Percentiles rank a stretch among this genome's conserved stretches.
Conservation (phyloP, 2,113 vertebrate species). For the Esox niger region DNA sequence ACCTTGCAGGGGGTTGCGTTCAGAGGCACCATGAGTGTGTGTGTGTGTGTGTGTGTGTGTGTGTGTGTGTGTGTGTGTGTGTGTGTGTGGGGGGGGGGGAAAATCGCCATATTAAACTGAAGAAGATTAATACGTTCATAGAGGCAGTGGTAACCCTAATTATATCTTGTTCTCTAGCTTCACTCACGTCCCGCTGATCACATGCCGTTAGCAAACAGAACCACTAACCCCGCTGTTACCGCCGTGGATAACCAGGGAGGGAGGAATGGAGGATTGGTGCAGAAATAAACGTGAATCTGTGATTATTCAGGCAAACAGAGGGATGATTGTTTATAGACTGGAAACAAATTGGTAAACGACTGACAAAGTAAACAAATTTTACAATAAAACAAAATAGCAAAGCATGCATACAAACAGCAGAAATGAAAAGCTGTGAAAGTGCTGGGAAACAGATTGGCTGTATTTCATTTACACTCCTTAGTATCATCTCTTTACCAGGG, state of each 20-base stretch:
- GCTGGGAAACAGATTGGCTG: background rate
- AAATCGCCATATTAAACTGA: too few relatives aligned
- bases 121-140: too few relatives aligned
- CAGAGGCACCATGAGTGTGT: background rate
- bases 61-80: background rate
- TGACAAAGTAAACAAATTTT: background rate
- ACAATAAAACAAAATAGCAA: background rate
- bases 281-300: background rate
- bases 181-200: background rate
- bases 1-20: too few relatives aligned
- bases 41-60: background rate
- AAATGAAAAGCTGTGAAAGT: background rate
- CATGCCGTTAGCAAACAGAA: too few relatives aligned
- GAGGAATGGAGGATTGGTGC: background rate
- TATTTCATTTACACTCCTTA: background rate
- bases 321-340: conserved; percentile 5
- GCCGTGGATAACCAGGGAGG: background rate
- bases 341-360: background rate
- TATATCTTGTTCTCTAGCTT: background rate
- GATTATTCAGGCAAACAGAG: background rate
- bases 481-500: background rate
- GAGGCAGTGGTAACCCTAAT: too few relatives aligned
- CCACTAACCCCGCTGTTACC: too few relatives aligned
- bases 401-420: background rate
- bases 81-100: background rate